Conservation (phyloP, 2,113 vertebrate genomes). For the Noturus placidus region DNA sequence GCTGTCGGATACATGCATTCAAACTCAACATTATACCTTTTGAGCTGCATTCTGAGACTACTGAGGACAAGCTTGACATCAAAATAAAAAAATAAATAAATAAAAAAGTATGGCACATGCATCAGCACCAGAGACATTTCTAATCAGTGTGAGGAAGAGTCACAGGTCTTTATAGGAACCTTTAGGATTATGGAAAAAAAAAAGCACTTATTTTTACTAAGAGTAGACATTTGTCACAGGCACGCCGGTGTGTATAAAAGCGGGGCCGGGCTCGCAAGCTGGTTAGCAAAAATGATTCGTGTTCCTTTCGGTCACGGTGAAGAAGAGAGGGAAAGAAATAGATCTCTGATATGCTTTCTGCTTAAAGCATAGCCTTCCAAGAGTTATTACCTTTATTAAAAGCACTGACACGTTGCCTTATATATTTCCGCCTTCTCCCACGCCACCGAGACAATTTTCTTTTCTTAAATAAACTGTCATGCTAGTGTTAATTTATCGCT, state of each 20-base stretch:
- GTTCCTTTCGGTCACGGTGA: conserved; percentile 71
- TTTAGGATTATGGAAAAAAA: conserved; percentile 38
- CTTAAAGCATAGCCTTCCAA: conserved; percentile 80
- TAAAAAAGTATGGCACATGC: not conserved
- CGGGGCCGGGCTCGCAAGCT: conserved; percentile 40
- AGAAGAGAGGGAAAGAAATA: conserved; percentile 26
- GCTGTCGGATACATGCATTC: not conserved
- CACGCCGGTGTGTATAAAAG: not conserved
- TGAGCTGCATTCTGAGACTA: not conserved
- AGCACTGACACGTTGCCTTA: conserved; percentile 89
- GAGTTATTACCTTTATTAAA: conserved; percentile 98
- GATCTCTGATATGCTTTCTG: conserved; percentile 79
- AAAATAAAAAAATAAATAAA: not conserved
- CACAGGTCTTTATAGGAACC: not conserved
- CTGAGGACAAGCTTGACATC: not conserved
- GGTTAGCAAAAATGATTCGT: conserved; percentile 56
- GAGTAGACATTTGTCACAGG: conserved; percentile 45
- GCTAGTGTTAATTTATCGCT: conserved; percentile 99
- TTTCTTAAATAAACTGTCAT: conserved; percentile 99
- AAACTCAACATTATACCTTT: not conserved
- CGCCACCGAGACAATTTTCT: conserved; percentile 99
- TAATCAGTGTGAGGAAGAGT: conserved; percentile 19
- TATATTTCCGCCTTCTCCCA: conserved; percentile 87
- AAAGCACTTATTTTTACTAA: conserved; percentile 53
- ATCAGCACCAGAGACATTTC: not conserved